A percentile compares a stretch with the other conserved stretches of the same genome.
phyloP scores from a whole-genome alignment of 2,113 vertebrate species.

The Madoqua kirkii region DNA sequence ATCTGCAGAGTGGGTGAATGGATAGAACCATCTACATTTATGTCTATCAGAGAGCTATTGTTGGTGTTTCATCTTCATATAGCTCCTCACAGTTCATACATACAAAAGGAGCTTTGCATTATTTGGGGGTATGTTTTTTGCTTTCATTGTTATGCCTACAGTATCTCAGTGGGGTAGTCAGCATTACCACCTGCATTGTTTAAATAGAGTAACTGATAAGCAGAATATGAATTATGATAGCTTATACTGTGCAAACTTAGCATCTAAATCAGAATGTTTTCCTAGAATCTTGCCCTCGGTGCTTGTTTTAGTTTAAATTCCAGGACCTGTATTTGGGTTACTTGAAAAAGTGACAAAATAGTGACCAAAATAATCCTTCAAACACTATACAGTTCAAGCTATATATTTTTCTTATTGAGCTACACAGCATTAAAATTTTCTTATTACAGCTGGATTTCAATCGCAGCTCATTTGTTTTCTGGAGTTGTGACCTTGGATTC shows the following conservation, averaged over 20 bases:
- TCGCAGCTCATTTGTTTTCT: background rate
- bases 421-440: background rate
- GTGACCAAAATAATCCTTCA: background rate
- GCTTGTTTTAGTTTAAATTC: background rate
- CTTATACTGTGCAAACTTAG: background rate
- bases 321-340: background rate
- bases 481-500: background rate
- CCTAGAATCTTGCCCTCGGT: background rate
- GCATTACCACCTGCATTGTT: slow-evolving; percentile 8
- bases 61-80: slow-evolving; percentile 39
- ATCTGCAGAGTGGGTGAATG: slow-evolving; percentile 63
- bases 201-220: slow-evolving; percentile 32
- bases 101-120: slow-evolving; percentile 24
- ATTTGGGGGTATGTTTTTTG: slow-evolving; percentile 6
- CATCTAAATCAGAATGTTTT: background rate
- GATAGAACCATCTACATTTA: slow-evolving; percentile 42
- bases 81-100: background rate
- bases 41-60: slow-evolving; percentile 48
- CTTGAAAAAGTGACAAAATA: background rate
- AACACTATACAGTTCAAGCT: background rate
- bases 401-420: background rate
- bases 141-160: slow-evolving; percentile 21
- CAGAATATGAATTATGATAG: slow-evolving; percentile 31
- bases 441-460: background rate
- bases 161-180: slow-evolving; percentile 16